Percentiles rank a stretch among this genome's conserved stretches.
Evolutionary conservation across 2,113 vertebrate species (phyloP).

Genomic region (Nyctibius bracteatus): DNA sequence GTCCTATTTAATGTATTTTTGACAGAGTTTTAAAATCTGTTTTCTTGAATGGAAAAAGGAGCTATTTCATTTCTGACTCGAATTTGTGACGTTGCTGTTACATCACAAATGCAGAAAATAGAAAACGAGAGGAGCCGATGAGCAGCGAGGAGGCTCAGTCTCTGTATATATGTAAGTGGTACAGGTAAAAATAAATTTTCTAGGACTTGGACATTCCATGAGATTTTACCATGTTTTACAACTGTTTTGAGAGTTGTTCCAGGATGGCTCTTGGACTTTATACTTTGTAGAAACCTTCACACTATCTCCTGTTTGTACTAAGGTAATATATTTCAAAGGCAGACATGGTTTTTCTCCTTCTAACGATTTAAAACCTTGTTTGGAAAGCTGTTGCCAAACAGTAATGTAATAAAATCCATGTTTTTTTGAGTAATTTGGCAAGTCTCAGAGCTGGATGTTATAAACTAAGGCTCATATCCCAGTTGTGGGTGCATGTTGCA

Average conservation of each 20-base stretch:
- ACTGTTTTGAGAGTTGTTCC: neutral
- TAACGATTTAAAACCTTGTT: neutral
- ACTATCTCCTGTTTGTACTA: neutral
- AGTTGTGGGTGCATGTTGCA: neutral
- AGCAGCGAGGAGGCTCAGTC: neutral
- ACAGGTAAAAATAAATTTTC: neutral
- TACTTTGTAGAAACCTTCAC: neutral
- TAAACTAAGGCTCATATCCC: neutral
- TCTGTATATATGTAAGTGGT: neutral
- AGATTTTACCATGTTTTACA: neutral
- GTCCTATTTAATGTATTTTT: slow-evolving; percentile 25
- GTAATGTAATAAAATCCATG: neutral
- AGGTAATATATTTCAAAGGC: neutral
- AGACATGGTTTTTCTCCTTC: neutral
- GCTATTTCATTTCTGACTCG: neutral
- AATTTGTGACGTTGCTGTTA: neutral
- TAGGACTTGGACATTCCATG: slow-evolving; percentile 18
- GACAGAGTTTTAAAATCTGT: neutral
- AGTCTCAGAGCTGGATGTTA: neutral
- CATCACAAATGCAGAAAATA: neutral
- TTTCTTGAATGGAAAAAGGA: slow-evolving; percentile 17
- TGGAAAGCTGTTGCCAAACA: neutral
- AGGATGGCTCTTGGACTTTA: neutral
- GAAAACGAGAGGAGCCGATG: neutral
- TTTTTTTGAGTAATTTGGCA: neutral